A percentile compares a stretch with the other conserved stretches of the same genome.
Conservation (phyloP, 2,888 invertebrate species). For the Lycaena phlaeas region DNA sequence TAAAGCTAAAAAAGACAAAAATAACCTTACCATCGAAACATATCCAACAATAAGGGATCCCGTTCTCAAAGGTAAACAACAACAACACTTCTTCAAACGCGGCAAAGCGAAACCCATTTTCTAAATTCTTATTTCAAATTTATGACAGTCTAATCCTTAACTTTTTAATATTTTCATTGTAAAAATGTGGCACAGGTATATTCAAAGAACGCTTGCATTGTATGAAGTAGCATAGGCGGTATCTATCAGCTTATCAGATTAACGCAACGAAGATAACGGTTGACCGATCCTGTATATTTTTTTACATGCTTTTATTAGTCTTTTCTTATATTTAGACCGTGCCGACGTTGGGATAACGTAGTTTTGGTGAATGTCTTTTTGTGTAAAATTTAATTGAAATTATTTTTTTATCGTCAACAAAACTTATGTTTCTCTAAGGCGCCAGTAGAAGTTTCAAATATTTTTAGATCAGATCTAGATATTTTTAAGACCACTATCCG, state of each 20-base stretch:
- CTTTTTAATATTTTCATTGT: not conserved
- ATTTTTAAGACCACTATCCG: too few relatives aligned
- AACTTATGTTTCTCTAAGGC: too few relatives aligned
- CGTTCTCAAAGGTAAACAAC: conserved; percentile 40
- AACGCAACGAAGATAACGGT: conserved; percentile 12
- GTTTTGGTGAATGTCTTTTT: too few relatives aligned
- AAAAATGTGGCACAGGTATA: not conserved
- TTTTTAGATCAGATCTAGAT: too few relatives aligned
- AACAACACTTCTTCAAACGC: conserved; percentile 41
- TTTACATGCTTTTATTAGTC: too few relatives aligned
- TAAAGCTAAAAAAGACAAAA: too few relatives aligned
- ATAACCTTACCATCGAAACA: conserved; percentile 53
- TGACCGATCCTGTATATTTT: not conserved
- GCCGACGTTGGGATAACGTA: too few relatives aligned
- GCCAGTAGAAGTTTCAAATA: too few relatives aligned
- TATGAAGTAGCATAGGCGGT: not conserved
- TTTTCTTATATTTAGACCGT: too few relatives aligned
- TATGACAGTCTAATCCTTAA: not conserved
- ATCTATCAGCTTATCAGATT: conserved; percentile 28
- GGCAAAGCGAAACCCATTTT: conserved; percentile 33
- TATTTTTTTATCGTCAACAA: too few relatives aligned
- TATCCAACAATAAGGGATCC: conserved; percentile 54
- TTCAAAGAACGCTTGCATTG: not conserved
- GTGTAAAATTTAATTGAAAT: too few relatives aligned
- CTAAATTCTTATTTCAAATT: too few relatives aligned